Evolutionary conservation across 2,888 invertebrate species (phyloP), one percentile per base, ranked within the genome.

Genomic region (Linhomoeus sp.): DNA sequence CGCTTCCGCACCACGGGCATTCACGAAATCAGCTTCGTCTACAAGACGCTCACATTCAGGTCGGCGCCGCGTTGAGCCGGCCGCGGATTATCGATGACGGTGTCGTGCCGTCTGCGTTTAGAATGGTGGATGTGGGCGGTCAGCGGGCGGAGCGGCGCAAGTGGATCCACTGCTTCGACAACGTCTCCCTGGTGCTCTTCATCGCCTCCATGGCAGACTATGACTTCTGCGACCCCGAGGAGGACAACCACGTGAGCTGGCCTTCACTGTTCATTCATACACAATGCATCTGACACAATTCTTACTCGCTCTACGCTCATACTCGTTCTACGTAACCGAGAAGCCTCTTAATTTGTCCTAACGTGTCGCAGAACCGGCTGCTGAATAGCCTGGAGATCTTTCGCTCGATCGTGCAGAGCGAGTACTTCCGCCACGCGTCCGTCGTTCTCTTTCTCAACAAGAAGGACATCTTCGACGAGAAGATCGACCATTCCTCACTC

Each of bases 361-460:
- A n/a, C n/a, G n/a, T n/a, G n/a, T n/a, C n/a, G 24, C 59, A 67
- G 67, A 67, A 66, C 49, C 53, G 56, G 3, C 51, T 58, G 53
- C 49, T 49, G 23, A 55, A 55, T 24, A 56, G 52, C 45, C 53
- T 54, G 41, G 55, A 55, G 20, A 55, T 58, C 20, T 58, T 55
- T 52, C 57, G 59, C 40, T 62, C 66, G 26, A 61, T 66, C 29
- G 55, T 58, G 1, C 57, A 48, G 22, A 66, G 62, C 46, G 59
- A 61, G 26, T 63, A 63, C 48, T 59, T 67, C 45, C 60, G 60
- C 49, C 60, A 61, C 44, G 65, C 66, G 3, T 64, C 67, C 38
- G 61, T 66, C 47, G 58, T 66, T 3, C 53, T 58, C n/a, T 58
- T 58, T 43, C 47, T 58, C 23, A 58, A 58, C 51, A 58, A 58